A percentile compares a stretch with the other conserved stretches of the same genome.
Conservation (phyloP, 1,140 invertebrate genomes). For the Drosophila gunungcola region DNA sequence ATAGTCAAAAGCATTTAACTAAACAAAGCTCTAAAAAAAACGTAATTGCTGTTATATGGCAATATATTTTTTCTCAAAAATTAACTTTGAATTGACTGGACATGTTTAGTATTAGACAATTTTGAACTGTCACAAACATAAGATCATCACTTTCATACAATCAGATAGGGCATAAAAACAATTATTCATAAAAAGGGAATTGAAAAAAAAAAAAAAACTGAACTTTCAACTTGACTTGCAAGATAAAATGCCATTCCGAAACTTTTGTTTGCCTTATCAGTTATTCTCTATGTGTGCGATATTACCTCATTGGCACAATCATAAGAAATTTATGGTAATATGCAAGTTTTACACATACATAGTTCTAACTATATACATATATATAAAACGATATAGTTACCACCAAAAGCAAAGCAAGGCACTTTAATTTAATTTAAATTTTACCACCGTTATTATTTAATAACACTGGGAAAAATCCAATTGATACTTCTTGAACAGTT, state of each 20-base stretch:
- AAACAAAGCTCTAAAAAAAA: constrained; percentile 36
- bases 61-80: too few relatives aligned
- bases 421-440: too few relatives aligned
- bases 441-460: neutral
- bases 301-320: constrained; percentile 33
- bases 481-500: too few relatives aligned
- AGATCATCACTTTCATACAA: neutral
- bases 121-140: neutral
- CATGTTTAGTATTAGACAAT: neutral
- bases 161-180: neutral
- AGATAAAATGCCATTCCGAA: neutral
- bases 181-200: neutral
- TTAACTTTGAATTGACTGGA: too few relatives aligned
- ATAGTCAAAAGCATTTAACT: constrained; percentile 52
- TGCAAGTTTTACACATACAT: constrained; percentile 2
- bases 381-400: too few relatives aligned
- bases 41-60: too few relatives aligned
- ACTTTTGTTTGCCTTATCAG: constrained; percentile 2
- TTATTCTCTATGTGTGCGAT: neutral
- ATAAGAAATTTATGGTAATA: constrained; percentile 12
- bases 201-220: neutral
- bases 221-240: neutral
- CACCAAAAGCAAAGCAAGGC: too few relatives aligned
- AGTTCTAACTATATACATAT: too few relatives aligned
- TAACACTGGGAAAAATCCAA: too few relatives aligned